Conservation (phyloP, 1,140 invertebrate species). For the Hycleus cichorii region DNA sequence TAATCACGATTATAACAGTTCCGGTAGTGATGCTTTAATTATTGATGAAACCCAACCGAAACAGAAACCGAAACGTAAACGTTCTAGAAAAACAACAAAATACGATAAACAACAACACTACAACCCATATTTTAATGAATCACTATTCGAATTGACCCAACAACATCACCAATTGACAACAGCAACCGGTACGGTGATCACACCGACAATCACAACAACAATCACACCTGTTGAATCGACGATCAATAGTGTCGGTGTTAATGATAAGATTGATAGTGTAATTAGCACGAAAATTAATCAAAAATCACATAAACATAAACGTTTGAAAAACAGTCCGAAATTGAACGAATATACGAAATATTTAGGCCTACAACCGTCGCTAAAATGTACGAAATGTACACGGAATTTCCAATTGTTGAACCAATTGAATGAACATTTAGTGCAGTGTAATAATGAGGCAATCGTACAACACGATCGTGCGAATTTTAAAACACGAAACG, state of each 20-base stretch:
- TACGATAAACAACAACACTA: constrained; percentile 26
- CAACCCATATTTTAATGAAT: constrained; percentile 39
- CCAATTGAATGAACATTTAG: constrained; percentile 54
- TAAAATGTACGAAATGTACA: constrained; percentile 60
- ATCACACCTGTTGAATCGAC: too few species aligned
- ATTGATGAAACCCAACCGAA: constrained; percentile 37
- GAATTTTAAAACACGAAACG: constrained; percentile 58
- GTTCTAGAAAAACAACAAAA: constrained; percentile 19
- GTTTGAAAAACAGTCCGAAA: constrained; percentile 36
- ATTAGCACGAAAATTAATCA: too few species aligned
- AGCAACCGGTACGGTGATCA: neutral
- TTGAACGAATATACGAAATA: constrained; percentile 61
- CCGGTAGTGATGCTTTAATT: constrained; percentile 36
- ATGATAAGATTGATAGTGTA: too few species aligned
- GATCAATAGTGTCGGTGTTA: too few species aligned
- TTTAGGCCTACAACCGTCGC: constrained; percentile 58
- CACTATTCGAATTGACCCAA: constrained; percentile 37
- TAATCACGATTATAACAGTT: constrained; percentile 31
- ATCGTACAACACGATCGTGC: neutral
- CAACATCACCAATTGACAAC: constrained; percentile 10
- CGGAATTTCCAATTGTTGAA: constrained; percentile 51
- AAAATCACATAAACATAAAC: constrained; percentile 13
- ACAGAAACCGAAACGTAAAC: constrained; percentile 20
- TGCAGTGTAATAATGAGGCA: constrained; percentile 47
- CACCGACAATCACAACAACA: too few species aligned